phyloP scores from a whole-genome alignment of 1,140 invertebrate genomes.

The Pseudomyrmex gracilis region DNA sequence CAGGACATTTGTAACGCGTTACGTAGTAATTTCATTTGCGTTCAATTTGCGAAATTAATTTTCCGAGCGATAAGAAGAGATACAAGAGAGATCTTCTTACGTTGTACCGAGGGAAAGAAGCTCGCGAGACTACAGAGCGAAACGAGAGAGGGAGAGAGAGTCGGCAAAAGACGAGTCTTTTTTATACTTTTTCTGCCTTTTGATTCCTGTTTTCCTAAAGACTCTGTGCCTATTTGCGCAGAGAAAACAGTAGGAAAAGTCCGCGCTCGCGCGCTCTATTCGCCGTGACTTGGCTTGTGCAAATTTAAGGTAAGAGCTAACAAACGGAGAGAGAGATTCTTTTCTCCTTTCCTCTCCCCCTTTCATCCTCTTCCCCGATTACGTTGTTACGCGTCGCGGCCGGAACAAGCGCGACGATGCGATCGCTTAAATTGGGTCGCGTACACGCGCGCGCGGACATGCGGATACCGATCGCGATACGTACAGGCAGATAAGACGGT shows the following conservation, averaged over 20 bases:
- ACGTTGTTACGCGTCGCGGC: neutral
- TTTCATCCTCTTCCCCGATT: neutral
- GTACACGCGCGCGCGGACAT: neutral
- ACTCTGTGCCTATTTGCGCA: constrained; percentile 46
- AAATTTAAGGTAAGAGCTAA: constrained; percentile 39
- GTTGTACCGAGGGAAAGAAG: neutral
- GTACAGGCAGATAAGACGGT: constrained; percentile 59
- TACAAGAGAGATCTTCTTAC: neutral
- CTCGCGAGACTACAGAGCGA: neutral
- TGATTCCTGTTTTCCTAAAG: constrained; percentile 39
- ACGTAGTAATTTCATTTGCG: constrained; percentile 1
- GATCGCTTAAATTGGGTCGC: constrained; percentile 22
- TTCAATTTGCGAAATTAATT: constrained; percentile 42
- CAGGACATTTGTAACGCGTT: constrained; percentile 3
- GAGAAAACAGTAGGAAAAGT: constrained; percentile 39
- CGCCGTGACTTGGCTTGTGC: constrained; percentile 22
- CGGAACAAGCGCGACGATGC: neutral
- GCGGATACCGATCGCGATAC: neutral
- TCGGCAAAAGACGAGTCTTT: constrained; percentile 3
- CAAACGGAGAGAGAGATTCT: neutral
- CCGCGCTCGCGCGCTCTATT: constrained; percentile 26
- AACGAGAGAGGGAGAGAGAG: too few species aligned
- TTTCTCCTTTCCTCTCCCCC: neutral
- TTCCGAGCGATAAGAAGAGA: neutral
- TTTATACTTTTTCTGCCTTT: constrained; percentile 19